phyloP scores from a whole-genome alignment of 2,797 vertebrate species.

The Macrochelys suwanniensis region DNA sequence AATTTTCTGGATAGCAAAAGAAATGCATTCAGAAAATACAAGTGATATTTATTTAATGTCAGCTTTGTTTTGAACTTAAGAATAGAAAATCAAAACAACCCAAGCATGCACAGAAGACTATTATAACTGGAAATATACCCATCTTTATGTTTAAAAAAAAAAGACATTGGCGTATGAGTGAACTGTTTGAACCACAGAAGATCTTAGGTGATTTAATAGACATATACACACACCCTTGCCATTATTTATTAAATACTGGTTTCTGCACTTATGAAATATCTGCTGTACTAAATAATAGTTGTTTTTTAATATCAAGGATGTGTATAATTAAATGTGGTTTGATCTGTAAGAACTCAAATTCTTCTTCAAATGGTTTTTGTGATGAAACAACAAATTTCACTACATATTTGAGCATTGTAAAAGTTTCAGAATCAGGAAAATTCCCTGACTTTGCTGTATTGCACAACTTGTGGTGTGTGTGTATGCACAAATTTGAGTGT shows the following conservation, averaged over 20 bases:
- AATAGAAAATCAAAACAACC: background rate
- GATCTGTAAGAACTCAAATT: background rate
- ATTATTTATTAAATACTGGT: background rate
- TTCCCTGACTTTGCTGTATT: background rate
- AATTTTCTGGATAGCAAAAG: background rate
- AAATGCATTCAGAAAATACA: background rate
- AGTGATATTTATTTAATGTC: background rate
- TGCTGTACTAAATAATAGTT: background rate
- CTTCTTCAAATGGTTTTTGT: background rate
- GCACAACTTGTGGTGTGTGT: constrained; percentile 6
- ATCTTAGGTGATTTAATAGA: background rate
- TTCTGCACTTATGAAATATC: background rate
- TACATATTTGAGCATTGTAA: background rate
- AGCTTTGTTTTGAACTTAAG: background rate
- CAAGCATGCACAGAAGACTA: background rate
- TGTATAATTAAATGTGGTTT: background rate
- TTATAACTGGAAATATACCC: background rate
- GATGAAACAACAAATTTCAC: constrained; percentile 30
- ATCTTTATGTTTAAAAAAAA: background rate
- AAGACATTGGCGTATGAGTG: background rate
- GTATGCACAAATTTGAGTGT: constrained; percentile 9
- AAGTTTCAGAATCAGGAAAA: constrained; percentile 9
- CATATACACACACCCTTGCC: background rate
- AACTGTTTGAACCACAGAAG: background rate
- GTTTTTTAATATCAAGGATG: background rate